Evolutionary conservation across 2,797 vertebrate genomes (phyloP).

Genomic region (Valencia hispanica): DNA sequence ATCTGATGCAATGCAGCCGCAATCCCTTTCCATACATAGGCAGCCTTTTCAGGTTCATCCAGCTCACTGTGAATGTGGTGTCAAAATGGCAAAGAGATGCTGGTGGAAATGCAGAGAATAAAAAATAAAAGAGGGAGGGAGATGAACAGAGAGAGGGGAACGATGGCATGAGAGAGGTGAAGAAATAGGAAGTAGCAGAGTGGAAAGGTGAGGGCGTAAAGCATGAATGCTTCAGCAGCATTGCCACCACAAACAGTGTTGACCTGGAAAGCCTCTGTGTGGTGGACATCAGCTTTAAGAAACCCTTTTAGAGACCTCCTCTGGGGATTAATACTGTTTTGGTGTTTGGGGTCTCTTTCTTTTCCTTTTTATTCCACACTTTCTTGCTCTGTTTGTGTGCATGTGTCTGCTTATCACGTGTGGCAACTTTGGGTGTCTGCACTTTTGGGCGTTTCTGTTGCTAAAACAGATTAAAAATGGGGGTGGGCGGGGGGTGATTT

Average conservation of each 20-base stretch:
- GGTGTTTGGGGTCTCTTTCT: conserved; percentile 61
- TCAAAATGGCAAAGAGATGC: conserved; percentile 15
- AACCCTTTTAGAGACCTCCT: conserved; percentile 71
- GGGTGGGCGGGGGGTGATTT: conserved; percentile 41
- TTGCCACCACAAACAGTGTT: conserved; percentile 68
- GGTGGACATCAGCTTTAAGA: conserved; percentile 70
- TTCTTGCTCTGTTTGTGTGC: conserved; percentile 39
- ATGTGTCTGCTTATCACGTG: conserved; percentile 19
- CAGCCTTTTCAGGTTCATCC: conserved; percentile 21
- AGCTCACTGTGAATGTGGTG: background rate
- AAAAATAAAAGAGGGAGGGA: background rate
- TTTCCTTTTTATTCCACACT: conserved; percentile 19
- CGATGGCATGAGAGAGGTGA: conserved; percentile 29
- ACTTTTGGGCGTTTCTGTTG: conserved; percentile 20
- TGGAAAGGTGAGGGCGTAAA: conserved; percentile 70
- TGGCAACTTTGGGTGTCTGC: conserved; percentile 20
- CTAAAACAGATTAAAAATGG: conserved; percentile 23
- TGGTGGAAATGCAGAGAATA: conserved; percentile 18
- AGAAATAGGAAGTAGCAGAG: conserved; percentile 64
- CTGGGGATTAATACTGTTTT: conserved; percentile 67
- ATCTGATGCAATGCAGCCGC: conserved; percentile 11
- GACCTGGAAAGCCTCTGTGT: conserved; percentile 70
- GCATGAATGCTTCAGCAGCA: conserved; percentile 70
- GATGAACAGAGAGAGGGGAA: conserved; percentile 10
- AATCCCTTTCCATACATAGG: conserved; percentile 10